Base-by-base conservation (phyloP, 1,140 invertebrate genomes). In the Zaprionus ghesquierei region DNA sequence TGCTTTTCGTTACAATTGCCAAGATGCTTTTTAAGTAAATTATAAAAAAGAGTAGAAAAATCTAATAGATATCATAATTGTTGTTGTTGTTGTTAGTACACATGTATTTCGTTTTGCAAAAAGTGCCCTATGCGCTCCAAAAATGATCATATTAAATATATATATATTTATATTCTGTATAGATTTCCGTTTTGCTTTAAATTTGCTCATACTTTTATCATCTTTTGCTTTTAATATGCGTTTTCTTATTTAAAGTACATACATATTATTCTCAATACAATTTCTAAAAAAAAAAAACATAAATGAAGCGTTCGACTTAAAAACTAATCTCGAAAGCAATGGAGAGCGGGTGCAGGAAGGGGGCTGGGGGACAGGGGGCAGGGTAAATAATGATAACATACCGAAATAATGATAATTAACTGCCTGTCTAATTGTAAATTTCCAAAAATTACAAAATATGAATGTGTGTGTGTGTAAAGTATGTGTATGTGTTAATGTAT, bases 1-100 rank as follows among this genome's bases (percentile, higher is more conserved):
- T 50, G 18, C 4, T 35, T 35, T 33, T 33, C 68, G 51, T 77
- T 74, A 85, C 74, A 79, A 79, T 79, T 80, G 74, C 74, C 80
- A 82, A 79, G 66, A 82, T 75, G 80, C 49, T 79, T 85, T 50
- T 87, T 77, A 53, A 80, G 80, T 89, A 89, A 89, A 89, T 89
- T 89, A 89, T 89, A 89, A 80, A 86, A 85, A 89, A 89, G 84
- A 89, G 84, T 89, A 89, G 84, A 89, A 89, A 86, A 89, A 89
- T 89, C 84, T 89, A 89, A 89, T 89, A 84, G 80, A 84, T 87
- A 89, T 79, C 59, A 53, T 74, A 51, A 53, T 55, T 71, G 73
- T 54, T 77, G 53, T 65, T 76, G n/a, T n/a, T 77, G 55, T 69
- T 77, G 53, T 65, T 76, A 70, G 68, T 86, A 81, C 77, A 75